These are phyloP conservation scores for Virgularia gustaviana DNA, from an alignment of 92 coral and sea anemone genomes.

Conservation along the genomic window DNA sequence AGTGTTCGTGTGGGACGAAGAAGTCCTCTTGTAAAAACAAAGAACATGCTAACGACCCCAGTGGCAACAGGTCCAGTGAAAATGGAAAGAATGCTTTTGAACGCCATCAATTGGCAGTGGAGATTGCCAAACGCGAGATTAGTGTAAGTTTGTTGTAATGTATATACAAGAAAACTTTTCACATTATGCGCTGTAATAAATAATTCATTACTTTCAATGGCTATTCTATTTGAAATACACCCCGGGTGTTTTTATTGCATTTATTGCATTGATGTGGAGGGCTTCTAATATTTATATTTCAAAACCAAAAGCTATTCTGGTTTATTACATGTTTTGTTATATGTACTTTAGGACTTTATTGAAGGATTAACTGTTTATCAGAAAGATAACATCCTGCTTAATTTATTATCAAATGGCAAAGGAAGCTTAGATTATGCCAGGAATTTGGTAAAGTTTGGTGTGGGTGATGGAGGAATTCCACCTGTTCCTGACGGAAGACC, in stretches of 20 bases:
- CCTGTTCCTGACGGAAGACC: conserved; percentile 15
- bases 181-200: no score
- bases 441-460: conserved; percentile 2
- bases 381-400: conserved; percentile 17
- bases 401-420: conserved; percentile 29
- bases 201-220: not conserved
- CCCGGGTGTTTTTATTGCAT: not conserved
- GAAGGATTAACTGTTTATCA: not conserved
- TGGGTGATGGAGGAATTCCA: not conserved
- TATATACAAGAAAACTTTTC: no score
- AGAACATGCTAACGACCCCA: no score
- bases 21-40: no score
- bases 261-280: not conserved
- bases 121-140: not conserved
- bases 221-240: not conserved
- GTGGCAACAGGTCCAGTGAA: no score
- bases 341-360: conserved; percentile 16
- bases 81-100: conserved; percentile 14
- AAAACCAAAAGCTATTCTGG: no score
- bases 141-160: no score
- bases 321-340: no score
- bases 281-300: not conserved
- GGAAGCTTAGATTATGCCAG: conserved; percentile 17
- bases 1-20: no score
- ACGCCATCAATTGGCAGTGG: not conserved